These are phyloP conservation scores for Crocidura indochinensis DNA, from an alignment of 2,797 vertebrate genomes.

Conservation along the genomic window DNA sequence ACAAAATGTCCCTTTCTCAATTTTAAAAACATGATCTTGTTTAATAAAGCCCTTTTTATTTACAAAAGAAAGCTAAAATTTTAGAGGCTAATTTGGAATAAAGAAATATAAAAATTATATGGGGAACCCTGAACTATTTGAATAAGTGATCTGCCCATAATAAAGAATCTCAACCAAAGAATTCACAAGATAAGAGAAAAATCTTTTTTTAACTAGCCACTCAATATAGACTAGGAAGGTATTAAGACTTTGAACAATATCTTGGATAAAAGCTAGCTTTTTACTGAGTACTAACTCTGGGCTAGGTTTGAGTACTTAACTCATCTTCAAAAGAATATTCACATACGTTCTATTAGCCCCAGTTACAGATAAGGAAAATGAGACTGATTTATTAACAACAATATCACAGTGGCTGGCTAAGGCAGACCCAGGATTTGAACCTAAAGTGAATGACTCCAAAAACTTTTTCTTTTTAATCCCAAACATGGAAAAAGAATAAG, in stretches of 20 bases:
- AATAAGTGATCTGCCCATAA: not conserved
- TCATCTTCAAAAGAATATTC: not conserved
- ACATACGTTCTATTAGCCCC: not conserved
- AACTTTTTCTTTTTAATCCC: not conserved
- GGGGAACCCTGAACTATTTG: not conserved
- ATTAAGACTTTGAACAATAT: not conserved
- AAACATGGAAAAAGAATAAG: not conserved
- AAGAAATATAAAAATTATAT: constrained; percentile 16
- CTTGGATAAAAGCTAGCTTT: not conserved
- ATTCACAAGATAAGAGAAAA: not conserved
- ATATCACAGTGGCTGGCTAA: not conserved
- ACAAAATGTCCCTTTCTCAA: constrained; percentile 34
- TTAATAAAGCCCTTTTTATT: not conserved
- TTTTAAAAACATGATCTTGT: constrained; percentile 40
- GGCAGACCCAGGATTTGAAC: not conserved
- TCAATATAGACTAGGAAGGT: not conserved
- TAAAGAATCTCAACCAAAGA: not conserved
- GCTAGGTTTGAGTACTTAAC: not conserved
- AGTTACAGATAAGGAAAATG: constrained; percentile 47
- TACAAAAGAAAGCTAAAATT: constrained; percentile 40
- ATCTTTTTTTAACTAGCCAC: not conserved
- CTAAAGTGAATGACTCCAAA: not conserved
- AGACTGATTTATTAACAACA: constrained; percentile 50
- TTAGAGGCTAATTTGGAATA: constrained; percentile 47
- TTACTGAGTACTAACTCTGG: not conserved